Evolutionary conservation across 2,797 vertebrate genomes (phyloP), one percentile per base, ranked within the genome.

Genomic region (Perodicticus potto): DNA sequence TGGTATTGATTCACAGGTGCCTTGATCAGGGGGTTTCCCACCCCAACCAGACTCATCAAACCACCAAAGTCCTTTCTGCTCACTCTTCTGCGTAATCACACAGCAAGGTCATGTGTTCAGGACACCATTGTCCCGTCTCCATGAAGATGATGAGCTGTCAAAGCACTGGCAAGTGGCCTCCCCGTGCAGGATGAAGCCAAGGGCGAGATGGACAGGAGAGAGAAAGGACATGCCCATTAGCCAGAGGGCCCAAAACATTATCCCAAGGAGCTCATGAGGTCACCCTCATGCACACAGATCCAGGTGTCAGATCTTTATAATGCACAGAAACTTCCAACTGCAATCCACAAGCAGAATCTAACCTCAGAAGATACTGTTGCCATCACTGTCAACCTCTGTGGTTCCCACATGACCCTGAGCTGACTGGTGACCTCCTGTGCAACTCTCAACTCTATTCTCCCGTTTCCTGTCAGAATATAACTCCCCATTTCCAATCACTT

Each of bases 91-190:
- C 20, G 0, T 97, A 96, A 96, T 90, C 93, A 78, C 95, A 74
- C 8, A 1, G 77, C 96, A 96, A 98, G 37, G 34, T 40, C 96
- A 98, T 97, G 37, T 97, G 96, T 98, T 98, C 98, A 95, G 97
- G 93, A 96, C 77, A 78, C 95, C 85, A 29, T 86, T 96, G 93
- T 49, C 93, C 89, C 61, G 63, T 98, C 97, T 85, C 98, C 92
- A 98, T 98, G 97, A 97, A 98, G 96, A 96, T 95, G 94, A 57
- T 73, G 95, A 92, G 91, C 93, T 73, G 93, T 97, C 91, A 90
- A 67, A 93, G 37, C 63, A 63, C 96, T 94, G 96, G 61, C 73
- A 74, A 82, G 89, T 97, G 96, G 90, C 94, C 86, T 97, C 95
- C 84, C 61, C 3, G 45, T 81, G 91, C 32, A 95, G 37, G 63